These are phyloP conservation scores for Drosophila biarmipes DNA, from an alignment of 1,140 invertebrate species.

Conservation along the genomic window DNA sequence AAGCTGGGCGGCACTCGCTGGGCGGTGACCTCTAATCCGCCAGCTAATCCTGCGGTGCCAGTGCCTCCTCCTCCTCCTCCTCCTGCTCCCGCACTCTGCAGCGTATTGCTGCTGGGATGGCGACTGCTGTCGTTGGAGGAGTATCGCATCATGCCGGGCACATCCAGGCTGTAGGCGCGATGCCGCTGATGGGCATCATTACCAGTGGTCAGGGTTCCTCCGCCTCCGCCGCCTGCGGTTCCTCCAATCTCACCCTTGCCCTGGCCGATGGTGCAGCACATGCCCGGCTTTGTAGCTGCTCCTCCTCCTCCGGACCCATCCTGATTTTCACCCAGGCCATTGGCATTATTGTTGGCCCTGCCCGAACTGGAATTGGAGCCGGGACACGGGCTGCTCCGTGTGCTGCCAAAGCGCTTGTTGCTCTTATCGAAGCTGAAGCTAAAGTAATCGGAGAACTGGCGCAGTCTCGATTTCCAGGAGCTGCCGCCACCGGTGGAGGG, in stretches of 20 bases:
- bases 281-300: constrained; percentile 6
- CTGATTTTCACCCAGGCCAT: constrained; percentile 16
- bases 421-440: constrained; percentile 82
- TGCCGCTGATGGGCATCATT: constrained; percentile 50
- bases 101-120: constrained; percentile 79
- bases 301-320: neutral
- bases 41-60: neutral
- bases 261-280: constrained; percentile 68
- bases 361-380: constrained; percentile 11
- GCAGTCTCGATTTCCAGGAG: constrained; percentile 74
- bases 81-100: constrained; percentile 57
- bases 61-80: constrained; percentile 17
- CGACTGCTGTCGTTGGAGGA: constrained; percentile 73
- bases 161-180: constrained; percentile 82
- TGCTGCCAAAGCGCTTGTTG: constrained; percentile 80
- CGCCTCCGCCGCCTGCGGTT: constrained; percentile 12
- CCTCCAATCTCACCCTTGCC: constrained; percentile 15
- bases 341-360: constrained; percentile 70
- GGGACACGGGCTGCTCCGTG: constrained; percentile 69
- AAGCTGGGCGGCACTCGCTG: constrained; percentile 40
- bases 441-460: constrained; percentile 82
- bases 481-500: constrained; percentile 36
- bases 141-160: constrained; percentile 63
- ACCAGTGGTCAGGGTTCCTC: neutral
- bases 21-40: constrained; percentile 9